These are phyloP conservation scores for Scaptomyza tumidula DNA, from an alignment of 2,888 invertebrate species.

Conservation along the genomic window DNA sequence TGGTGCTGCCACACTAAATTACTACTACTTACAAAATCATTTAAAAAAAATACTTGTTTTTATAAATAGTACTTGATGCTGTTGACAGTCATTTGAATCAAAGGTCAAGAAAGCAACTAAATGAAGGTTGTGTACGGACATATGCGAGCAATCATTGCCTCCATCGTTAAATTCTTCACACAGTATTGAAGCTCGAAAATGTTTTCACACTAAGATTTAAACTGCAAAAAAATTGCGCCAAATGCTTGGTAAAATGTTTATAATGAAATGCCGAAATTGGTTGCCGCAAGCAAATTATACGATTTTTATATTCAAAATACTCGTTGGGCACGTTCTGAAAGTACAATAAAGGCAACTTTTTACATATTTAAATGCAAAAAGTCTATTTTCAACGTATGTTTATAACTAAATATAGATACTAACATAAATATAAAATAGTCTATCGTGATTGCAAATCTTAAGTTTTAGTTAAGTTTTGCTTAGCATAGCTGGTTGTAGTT, in stretches of 20 bases:
- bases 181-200: neutral
- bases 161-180: conserved; percentile 22
- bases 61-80: conserved; percentile 12
- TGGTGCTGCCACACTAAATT: conserved; percentile 31
- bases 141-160: conserved; percentile 15
- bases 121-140: conserved; percentile 18
- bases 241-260: conserved; percentile 29
- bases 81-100: conserved; percentile 23
- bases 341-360: neutral
- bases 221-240: conserved; percentile 18
- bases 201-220: conserved; percentile 3
- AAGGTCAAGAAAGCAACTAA: conserved; percentile 33
- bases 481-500: too few species aligned
- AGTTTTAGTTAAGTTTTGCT: too few species aligned
- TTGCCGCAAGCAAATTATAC: conserved; percentile 29
- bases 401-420: too few species aligned
- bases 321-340: neutral
- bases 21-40: conserved; percentile 21
- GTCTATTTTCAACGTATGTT: neutral
- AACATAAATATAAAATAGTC: neutral
- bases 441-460: neutral
- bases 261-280: conserved; percentile 7
- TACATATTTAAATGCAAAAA: neutral
- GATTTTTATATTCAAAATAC: conserved; percentile 20
- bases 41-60: conserved; percentile 34